Percentiles rank a stretch among this genome's conserved stretches.
These are phyloP conservation scores for Himalopsyche kuldschensis DNA, from an alignment of 2,888 invertebrate species.

Conservation along the genomic window DNA sequence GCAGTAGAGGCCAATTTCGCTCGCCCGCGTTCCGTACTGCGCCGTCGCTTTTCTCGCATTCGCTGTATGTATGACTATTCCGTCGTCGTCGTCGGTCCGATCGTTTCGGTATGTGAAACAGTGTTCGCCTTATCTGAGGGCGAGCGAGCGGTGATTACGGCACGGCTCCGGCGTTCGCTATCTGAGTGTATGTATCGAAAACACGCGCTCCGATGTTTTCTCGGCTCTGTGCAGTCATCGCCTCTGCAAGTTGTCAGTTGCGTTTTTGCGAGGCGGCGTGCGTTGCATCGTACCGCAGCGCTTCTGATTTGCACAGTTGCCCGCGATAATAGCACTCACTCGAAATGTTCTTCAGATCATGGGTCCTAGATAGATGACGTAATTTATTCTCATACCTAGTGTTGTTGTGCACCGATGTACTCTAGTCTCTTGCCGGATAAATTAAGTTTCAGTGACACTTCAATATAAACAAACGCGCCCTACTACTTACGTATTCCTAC, in stretches of 20 bases:
- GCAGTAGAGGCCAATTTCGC: neutral
- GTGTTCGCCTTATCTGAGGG: neutral
- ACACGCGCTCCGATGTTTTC: neutral
- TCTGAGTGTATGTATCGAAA: neutral
- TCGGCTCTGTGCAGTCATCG: neutral
- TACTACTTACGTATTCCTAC: too few species aligned
- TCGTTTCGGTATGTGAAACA: neutral
- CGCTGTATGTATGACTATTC: neutral
- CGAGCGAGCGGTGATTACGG: slow-evolving; percentile 1
- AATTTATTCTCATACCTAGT: neutral
- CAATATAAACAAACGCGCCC: too few species aligned
- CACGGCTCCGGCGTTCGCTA: neutral
- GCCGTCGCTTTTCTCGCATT: neutral
- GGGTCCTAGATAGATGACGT: neutral
- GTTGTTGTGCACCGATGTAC: neutral
- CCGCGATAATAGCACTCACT: neutral
- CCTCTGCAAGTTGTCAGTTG: neutral
- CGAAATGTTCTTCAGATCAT: neutral
- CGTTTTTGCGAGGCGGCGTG: slow-evolving; percentile 2
- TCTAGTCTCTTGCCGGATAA: neutral
- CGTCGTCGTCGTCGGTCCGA: neutral
- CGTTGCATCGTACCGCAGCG: neutral
- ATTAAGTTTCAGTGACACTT: neutral
- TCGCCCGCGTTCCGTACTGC: neutral
- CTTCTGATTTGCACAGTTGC: neutral